Conservation (phyloP, 1,140 invertebrate species). For the Zaprionus taronus region DNA sequence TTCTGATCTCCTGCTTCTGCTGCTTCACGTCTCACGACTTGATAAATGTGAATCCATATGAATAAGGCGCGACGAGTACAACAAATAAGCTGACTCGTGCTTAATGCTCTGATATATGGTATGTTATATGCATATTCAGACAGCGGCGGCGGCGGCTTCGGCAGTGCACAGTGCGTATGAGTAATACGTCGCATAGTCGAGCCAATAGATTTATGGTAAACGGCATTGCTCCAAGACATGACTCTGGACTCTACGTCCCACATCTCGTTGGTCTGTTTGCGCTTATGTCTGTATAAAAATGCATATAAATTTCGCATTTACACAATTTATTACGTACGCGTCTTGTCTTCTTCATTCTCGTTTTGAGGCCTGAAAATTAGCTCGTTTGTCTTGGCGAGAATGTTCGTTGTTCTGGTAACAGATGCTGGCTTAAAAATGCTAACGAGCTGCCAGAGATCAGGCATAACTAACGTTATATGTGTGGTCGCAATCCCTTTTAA, state of each 20-base stretch:
- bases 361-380: conserved; percentile 60
- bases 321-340: conserved; percentile 66
- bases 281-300: conserved; percentile 75
- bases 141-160: background rate
- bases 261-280: conserved; percentile 30
- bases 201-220: conserved; percentile 71
- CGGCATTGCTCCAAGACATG: conserved; percentile 26
- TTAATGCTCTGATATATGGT: conserved; percentile 69
- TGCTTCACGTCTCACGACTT: conserved; percentile 7
- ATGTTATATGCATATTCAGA: conserved; percentile 47
- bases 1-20: background rate
- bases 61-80: conserved; percentile 32
- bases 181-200: conserved; percentile 63
- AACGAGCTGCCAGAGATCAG: conserved; percentile 36
- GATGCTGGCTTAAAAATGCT: conserved; percentile 54
- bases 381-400: conserved; percentile 70
- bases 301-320: conserved; percentile 76
- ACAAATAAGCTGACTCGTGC: conserved; percentile 38
- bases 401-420: conserved; percentile 17
- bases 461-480: conserved; percentile 43
- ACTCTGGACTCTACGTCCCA: conserved; percentile 18
- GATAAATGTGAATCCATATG: conserved; percentile 56
- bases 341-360: conserved; percentile 40
- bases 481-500: conserved; percentile 51
- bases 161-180: conserved; percentile 66